Base-by-base conservation (phyloP, 2,888 invertebrate species). In the Omphaloscelis lunosa region DNA sequence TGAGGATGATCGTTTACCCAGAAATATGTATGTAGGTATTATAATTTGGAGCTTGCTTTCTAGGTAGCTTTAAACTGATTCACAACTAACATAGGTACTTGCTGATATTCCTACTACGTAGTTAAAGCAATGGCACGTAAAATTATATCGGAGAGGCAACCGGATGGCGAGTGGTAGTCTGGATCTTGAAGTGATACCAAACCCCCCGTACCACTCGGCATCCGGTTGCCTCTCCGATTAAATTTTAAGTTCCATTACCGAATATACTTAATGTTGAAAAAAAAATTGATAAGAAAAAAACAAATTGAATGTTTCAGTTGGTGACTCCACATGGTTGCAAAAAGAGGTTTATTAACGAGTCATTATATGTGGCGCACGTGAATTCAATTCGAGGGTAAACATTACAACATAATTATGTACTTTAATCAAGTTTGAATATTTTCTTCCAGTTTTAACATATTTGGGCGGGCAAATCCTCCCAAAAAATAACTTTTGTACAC, bases 351-450 rank as follows among this genome's bases (percentile, higher is more conserved):
- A 93, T 95, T 65, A 95, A 95, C 74, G 95, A 89, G 86, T 92
- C 92, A 1, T 90, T 93, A 41, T 95, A 95, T 88, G 96, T 94
- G 82, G 94, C 96, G 0, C 96, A 97, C 73, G 89, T 95, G 2
- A 96, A 96, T 86, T 95, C 96, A 41, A 91, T 97, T 11, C 92
- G 94, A 89, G 96, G 96, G 97, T 96, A 88, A 94, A 48, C 8
- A 65, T 41, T 27, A 48, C 17, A 51, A 11, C 15, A 29, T 27
- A 34, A 34, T 34, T 34, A 34, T 34, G 34, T 34, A 6, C 0
- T 66, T 45, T 53, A 34, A 12, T 34, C 15, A 34, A 12, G 5
- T 48, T 45, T 39, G 1, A 23, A 51, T 48, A 29, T 48, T 51
- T 23, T 62, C 20, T 61, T 39, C n/a, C 17, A 23, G 39, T n/a